These are phyloP conservation scores for Bombus breviceps DNA, from an alignment of 1,140 invertebrate species.

Conservation along the genomic window DNA sequence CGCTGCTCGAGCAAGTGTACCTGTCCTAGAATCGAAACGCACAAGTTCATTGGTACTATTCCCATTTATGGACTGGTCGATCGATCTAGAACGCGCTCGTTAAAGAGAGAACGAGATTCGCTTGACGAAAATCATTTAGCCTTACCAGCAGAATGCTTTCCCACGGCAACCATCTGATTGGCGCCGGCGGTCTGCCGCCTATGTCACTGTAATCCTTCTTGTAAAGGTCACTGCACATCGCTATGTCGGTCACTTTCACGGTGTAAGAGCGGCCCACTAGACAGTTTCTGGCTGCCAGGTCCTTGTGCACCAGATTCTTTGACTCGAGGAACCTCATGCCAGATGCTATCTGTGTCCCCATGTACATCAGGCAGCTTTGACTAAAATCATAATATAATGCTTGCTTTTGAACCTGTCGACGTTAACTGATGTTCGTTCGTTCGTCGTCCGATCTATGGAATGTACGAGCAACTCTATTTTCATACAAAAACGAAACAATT, in stretches of 20 bases:
- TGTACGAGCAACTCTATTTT: constrained; percentile 1
- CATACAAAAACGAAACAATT: background rate
- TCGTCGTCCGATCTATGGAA: no score
- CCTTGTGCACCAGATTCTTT: constrained; percentile 90
- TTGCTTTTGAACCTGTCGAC: background rate
- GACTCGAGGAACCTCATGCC: constrained; percentile 94
- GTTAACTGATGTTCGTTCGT: background rate
- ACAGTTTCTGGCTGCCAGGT: constrained; percentile 92
- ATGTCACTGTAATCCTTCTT: constrained; percentile 92
- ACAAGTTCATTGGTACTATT: background rate
- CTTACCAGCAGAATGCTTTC: constrained; percentile 91
- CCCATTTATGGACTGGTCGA: background rate
- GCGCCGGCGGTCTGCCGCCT: constrained; percentile 85
- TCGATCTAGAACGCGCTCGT: background rate
- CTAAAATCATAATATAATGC: constrained; percentile 79
- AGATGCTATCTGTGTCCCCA: constrained; percentile 93
- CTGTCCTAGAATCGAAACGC: constrained; percentile 82
- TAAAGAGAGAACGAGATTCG: background rate
- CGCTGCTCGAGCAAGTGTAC: constrained; percentile 86
- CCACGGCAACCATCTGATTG: constrained; percentile 92
- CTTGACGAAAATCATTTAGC: background rate
- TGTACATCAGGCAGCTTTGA: constrained; percentile 91
- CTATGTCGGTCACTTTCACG: constrained; percentile 95
- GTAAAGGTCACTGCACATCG: constrained; percentile 93
- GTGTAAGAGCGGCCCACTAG: constrained; percentile 90